Conservation (phyloP, 2,888 invertebrate genomes). For the Hirudinaria manillensis region DNA sequence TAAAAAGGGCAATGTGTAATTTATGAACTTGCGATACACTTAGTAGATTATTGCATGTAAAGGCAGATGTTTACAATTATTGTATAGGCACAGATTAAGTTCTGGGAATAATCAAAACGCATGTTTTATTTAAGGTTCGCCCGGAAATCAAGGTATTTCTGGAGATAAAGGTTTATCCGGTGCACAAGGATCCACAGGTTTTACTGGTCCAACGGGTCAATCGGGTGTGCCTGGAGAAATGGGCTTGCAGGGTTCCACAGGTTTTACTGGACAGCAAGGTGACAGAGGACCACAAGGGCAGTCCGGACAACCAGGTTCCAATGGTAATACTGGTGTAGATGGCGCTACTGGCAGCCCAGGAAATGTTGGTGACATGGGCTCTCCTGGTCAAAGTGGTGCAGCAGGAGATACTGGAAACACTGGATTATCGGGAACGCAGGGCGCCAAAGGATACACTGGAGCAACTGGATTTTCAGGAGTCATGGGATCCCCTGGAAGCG, state of each 20-base stretch:
- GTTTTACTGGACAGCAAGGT: conserved; percentile 36
- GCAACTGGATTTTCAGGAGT: conserved; percentile 11
- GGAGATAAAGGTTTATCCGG: conserved; percentile 32
- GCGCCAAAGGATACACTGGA: conserved; percentile 22
- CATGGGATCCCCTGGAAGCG: conserved; percentile 33
- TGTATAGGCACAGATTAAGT: too few species aligned
- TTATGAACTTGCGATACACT: too few species aligned
- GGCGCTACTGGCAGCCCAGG: conserved; percentile 39
- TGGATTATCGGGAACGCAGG: conserved; percentile 33
- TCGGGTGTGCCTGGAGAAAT: not conserved
- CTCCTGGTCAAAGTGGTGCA: conserved; percentile 28
- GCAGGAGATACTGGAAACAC: conserved; percentile 37
- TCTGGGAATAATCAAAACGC: too few species aligned
- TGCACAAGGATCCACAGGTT: conserved; percentile 27
- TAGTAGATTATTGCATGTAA: too few species aligned
- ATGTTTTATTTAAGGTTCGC: conserved; percentile 24
- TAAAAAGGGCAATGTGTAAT: too few species aligned
- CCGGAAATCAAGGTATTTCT: conserved; percentile 40
- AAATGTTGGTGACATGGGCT: conserved; percentile 27
- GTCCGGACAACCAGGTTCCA: conserved; percentile 39
- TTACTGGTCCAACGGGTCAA: conserved; percentile 18
- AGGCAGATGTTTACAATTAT: too few species aligned
- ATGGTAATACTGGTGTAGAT: conserved; percentile 38
- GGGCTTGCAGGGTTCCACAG: conserved; percentile 29
- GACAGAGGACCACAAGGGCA: conserved; percentile 40